Evolutionary conservation across 2,797 vertebrate species (phyloP), one percentile per base, ranked within the genome.

Genomic region (Amblyopsis hoosieri): DNA sequence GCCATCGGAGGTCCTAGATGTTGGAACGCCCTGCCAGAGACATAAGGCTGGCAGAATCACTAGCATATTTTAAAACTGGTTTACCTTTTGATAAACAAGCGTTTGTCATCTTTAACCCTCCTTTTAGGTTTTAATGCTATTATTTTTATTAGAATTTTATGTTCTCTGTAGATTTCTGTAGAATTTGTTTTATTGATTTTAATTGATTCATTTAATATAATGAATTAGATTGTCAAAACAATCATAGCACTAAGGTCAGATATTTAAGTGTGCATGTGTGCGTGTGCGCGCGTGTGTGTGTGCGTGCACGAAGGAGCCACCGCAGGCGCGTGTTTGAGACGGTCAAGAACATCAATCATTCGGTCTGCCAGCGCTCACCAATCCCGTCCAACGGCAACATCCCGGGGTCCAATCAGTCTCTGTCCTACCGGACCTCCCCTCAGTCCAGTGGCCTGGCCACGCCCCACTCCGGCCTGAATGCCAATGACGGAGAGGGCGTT

Each of bases 341-440:
- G 0, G 97, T 99, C 57, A 94, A 96, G 73, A 98, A 91, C 46
- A 89, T 99, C 57, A 99, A 99, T 81, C 96, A 97, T 76, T 93
- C 92, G 0, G 95, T 94, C 65, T 95, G 93, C 66, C 95, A 95
- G 74, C 91, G 94, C 57, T 96, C 95, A 1, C 90, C 94, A 79
- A 94, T 93, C 15, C 95, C 95, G 0, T 96, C 96, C 19, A 92
- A 90, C 62, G 87, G 95, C 92, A 97, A 96, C 87, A 99, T 99
- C 91, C 97, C 97, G 0, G 97, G 97, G 45, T 99, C 97, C 66
- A 99, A 99, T 90, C 97, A 98, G 88, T 96, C 93, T 13, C 76
- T 88, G 60, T 97, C 96, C 0, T 92, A 93, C 12, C 89, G 94
- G 62, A 95, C 94, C 13, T 96, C 95, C 0, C 80, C 95, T 42